phyloP scores from a whole-genome alignment of 2,113 vertebrate species.

The Probosciger aterrimus region DNA sequence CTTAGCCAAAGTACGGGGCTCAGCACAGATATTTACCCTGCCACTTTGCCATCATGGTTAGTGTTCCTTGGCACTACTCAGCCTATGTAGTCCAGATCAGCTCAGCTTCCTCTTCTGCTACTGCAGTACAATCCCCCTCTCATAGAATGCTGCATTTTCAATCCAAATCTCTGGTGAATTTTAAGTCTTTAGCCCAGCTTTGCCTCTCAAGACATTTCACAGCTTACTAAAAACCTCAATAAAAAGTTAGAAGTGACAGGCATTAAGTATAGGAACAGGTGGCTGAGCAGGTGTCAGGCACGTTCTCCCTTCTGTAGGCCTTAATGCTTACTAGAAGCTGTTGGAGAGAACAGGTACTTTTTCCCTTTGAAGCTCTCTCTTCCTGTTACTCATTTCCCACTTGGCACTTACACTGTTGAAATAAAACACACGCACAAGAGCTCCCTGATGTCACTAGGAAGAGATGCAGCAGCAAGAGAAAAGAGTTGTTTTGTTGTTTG shows the following conservation, averaged over 20 bases:
- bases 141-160: neutral
- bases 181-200: neutral
- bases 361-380: conserved; percentile 1
- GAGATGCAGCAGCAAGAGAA: neutral
- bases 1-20: neutral
- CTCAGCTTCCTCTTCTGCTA: neutral
- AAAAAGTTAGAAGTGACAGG: neutral
- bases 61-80: neutral
- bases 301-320: neutral
- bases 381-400: conserved; percentile 12
- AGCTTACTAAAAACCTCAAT: neutral
- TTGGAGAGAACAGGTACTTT: neutral
- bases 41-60: neutral
- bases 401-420: neutral
- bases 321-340: neutral
- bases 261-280: neutral
- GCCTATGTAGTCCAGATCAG: fast-evolving
- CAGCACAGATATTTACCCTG: neutral
- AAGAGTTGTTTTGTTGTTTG: neutral
- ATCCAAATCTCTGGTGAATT: neutral
- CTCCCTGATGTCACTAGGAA: neutral
- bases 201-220: neutral
- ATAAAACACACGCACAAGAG: conserved; percentile 10
- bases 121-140: neutral
- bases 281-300: neutral